These are phyloP conservation scores for Rhinoderma darwinii DNA, from an alignment of 2,113 vertebrate species.

Conservation along the genomic window DNA sequence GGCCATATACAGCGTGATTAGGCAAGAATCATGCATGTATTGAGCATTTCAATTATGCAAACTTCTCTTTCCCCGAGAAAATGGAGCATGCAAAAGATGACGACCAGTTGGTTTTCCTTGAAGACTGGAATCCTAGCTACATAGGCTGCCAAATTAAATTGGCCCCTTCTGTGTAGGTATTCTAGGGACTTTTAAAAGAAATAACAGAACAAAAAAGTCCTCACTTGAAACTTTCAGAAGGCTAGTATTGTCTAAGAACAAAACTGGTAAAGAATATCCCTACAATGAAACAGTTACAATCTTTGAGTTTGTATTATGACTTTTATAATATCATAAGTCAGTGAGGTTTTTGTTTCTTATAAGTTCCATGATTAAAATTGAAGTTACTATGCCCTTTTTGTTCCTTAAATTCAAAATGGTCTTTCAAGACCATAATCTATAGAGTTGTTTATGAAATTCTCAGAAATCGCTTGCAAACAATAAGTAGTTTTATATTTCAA, in stretches of 20 bases:
- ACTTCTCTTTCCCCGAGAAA: no score
- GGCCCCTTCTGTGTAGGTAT: no score
- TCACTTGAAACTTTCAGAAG: no score
- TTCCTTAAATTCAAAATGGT: slow-evolving; percentile 5
- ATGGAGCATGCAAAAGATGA: no score
- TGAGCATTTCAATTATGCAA: no score
- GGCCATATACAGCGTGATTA: no score
- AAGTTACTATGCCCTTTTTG: neutral
- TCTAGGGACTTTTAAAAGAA: no score
- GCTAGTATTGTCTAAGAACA: neutral
- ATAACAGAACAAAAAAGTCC: no score
- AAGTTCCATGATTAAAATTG: slow-evolving; percentile 15
- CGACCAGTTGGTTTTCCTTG: no score
- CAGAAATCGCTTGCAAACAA: slow-evolving; percentile 65
- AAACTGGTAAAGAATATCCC: neutral
- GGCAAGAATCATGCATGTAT: no score
- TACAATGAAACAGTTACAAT: neutral
- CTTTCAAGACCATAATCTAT: slow-evolving; percentile 50
- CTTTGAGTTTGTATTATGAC: neutral
- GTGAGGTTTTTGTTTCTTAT: neutral
- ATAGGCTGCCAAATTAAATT: no score
- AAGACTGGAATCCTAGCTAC: no score
- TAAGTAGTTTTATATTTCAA: slow-evolving; percentile 75
- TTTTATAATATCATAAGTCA: neutral
- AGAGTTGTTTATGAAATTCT: slow-evolving; percentile 64